Evolutionary conservation across 2,888 invertebrate species (phyloP), one percentile per base, ranked within the genome.

Genomic region (Dicyrtomina minuta): DNA sequence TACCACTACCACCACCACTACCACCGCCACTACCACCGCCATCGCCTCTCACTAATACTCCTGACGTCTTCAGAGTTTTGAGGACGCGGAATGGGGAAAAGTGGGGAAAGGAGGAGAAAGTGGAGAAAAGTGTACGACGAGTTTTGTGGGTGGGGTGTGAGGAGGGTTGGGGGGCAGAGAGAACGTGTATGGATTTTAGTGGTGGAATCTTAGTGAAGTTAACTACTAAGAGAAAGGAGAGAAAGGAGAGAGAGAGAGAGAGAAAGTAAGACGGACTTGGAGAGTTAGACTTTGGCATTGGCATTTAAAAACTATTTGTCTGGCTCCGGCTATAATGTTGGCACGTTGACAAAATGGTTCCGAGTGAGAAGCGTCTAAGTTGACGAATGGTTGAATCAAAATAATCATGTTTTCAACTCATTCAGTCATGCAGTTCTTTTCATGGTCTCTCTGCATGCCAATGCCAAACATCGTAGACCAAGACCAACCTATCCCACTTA

Each of bases 271-370:
- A 33, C 24, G 24, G 44, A n/a, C n/a, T n/a, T 39, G 60, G 17
- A 39, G 60, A n/a, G 41, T 17, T 39, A 41, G 41, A 60, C 39
- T 43, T 41, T 60, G 68, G 33, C 53, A 49, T 43, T 65, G 58
- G 58, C 58, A 58, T 58, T 27, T 39, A 26, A 17, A 62, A 62
- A 62, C 49, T 62, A 62, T 62, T 60, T 58, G 43, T 43, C 44
- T 44, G 20, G 24, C n/a, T 43, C 44, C n/a, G 17, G n/a, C n/a
- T 43, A 27, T 26, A 12, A 27, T 51, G 49, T 62, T 49, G 62
- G 62, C 60, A 15, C 43, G n/a, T 60, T 60, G 60, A 39, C 60
- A 60, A 44, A 15, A 60, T 46, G 46, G 24, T 53, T 24, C 24
- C 15, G 22, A 22, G 22, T 53, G 53, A 53, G 15, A 53, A 22